A percentile compares a stretch with the other conserved stretches of the same genome.
phyloP scores from a whole-genome alignment of 2,888 invertebrate genomes.

The Rhagonycha lutea region DNA sequence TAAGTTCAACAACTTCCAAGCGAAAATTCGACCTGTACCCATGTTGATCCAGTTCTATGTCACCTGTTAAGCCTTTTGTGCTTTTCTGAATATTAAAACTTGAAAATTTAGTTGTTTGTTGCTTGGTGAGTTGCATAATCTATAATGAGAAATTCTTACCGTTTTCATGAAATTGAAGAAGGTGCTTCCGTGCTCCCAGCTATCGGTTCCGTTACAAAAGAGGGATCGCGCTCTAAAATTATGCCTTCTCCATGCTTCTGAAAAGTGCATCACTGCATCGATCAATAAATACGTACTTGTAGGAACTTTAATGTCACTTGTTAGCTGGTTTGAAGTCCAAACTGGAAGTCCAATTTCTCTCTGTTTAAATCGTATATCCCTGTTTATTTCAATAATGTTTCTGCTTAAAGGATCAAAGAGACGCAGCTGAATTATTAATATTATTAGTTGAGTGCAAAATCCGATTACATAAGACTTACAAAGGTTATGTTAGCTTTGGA shows the following conservation, averaged over 20 bases:
- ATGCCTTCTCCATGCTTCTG: constrained; percentile 66
- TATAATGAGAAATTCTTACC: constrained; percentile 57
- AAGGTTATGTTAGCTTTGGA: constrained; percentile 66
- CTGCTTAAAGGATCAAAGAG: constrained; percentile 62
- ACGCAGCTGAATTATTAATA: constrained; percentile 53
- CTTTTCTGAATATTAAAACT: constrained; percentile 41
- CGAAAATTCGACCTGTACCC: constrained; percentile 52
- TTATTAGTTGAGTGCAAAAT: constrained; percentile 49
- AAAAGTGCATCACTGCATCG: constrained; percentile 84
- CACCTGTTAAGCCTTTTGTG: constrained; percentile 51
- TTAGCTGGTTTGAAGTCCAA: not conserved
- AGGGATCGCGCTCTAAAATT: constrained; percentile 46
- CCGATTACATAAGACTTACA: constrained; percentile 36
- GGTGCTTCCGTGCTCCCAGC: constrained; percentile 82
- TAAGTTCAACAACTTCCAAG: constrained; percentile 52
- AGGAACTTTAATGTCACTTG: constrained; percentile 46
- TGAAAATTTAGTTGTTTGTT: not conserved
- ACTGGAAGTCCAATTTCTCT: constrained; percentile 8
- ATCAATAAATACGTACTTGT: constrained; percentile 81
- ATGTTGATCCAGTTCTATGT: constrained; percentile 51
- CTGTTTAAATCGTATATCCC: not conserved
- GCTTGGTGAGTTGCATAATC: not conserved
- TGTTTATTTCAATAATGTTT: not conserved
- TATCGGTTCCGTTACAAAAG: constrained; percentile 63
- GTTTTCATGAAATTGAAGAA: constrained; percentile 82